Conservation (phyloP, 2,113 vertebrate genomes). For the Eurystomus gularis region DNA sequence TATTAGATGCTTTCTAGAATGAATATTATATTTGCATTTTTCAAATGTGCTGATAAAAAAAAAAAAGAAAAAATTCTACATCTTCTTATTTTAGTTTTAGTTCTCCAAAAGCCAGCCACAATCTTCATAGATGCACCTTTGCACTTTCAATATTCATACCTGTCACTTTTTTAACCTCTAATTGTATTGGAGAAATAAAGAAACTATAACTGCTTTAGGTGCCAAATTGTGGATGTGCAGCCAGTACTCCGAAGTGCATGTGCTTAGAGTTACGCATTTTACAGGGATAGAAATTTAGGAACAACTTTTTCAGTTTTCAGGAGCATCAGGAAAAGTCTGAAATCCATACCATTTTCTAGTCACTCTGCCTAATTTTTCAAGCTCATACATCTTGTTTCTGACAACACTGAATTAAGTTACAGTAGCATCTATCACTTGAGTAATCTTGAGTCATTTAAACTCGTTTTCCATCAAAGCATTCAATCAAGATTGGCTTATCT, state of each 20-base stretch:
- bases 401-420: conserved; percentile 19
- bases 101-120: not conserved
- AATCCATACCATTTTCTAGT: not conserved
- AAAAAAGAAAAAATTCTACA: not conserved
- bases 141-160: not conserved
- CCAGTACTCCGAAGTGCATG: not conserved
- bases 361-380: not conserved
- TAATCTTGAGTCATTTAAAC: conserved; percentile 25
- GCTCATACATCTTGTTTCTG: not conserved
- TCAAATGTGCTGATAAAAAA: not conserved
- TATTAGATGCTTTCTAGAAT: not conserved
- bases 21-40: not conserved
- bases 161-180: not conserved
- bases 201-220: not conserved
- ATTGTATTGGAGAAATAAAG: not conserved
- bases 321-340: not conserved
- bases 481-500: conserved; percentile 23
- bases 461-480: not conserved
- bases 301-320: not conserved
- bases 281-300: not conserved
- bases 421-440: not conserved
- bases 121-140: not conserved
- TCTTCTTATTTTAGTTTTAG: not conserved
- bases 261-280: not conserved
- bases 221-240: not conserved